Evolutionary conservation across 2,113 vertebrate genomes (phyloP).

Genomic region (Caranx ignobilis): DNA sequence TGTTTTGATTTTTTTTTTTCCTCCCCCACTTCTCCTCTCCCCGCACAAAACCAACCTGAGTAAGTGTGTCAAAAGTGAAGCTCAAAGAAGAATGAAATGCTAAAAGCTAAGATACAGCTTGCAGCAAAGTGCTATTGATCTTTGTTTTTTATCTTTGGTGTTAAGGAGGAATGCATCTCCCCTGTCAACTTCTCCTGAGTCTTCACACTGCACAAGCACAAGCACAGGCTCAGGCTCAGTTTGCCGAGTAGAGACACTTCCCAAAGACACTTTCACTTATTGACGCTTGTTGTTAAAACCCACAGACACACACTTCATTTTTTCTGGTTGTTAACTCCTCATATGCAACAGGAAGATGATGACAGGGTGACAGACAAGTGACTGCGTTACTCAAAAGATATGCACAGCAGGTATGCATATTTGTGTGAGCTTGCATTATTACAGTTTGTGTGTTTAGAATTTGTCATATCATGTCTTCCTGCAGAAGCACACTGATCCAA

Average conservation of each 20-base stretch:
- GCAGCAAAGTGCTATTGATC: slow-evolving; percentile 83
- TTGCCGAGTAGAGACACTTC: neutral
- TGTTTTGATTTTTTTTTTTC: slow-evolving; percentile 7
- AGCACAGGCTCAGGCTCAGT: neutral
- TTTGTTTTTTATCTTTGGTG: slow-evolving; percentile 40
- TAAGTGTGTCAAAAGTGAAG: slow-evolving; percentile 76
- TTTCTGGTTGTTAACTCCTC: slow-evolving; percentile 1
- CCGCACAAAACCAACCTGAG: slow-evolving; percentile 24
- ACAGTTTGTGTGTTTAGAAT: neutral
- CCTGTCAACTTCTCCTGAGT: slow-evolving; percentile 67
- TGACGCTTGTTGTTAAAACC: slow-evolving; percentile 20
- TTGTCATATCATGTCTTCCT: slow-evolving; percentile 18
- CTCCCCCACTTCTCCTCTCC: neutral
- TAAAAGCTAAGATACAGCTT: slow-evolving; percentile 80
- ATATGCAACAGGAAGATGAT: neutral
- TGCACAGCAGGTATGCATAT: slow-evolving; percentile 19
- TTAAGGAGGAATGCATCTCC: slow-evolving; percentile 66
- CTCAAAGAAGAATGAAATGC: slow-evolving; percentile 78
- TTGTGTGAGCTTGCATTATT: neutral
- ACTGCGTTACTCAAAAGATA: neutral
- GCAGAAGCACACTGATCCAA: neutral
- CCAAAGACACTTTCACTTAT: neutral
- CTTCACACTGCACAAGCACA: slow-evolving; percentile 40
- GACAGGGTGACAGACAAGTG: neutral
- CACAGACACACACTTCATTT: neutral